Evolutionary conservation across 2,113 vertebrate species (phyloP), one percentile per base, ranked within the genome.

Genomic region (Leucoraja erinaceus): DNA sequence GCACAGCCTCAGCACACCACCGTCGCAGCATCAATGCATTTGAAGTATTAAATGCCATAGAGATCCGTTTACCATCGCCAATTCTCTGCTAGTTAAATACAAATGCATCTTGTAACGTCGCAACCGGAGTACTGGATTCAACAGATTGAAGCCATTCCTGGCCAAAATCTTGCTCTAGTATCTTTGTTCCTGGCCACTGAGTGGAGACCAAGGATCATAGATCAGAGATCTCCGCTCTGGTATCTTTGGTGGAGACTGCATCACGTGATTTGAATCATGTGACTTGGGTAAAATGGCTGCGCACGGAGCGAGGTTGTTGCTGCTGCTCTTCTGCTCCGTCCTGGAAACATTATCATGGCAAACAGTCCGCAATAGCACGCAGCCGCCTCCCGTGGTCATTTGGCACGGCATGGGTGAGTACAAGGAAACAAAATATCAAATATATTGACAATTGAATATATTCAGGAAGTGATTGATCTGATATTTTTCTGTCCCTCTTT

Each of bases 341-440:
- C 28, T 3, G 3, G 76, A 76, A 1, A 77, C 38, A 5, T 16
- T 75, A n/a, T 61, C 22, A 20, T 16, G n/a, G 22, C 54, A 31
- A 31, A 25, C 1, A 6, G 18, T 8, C 59, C 14, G 3, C 93
- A 54, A 25, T 9, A 0, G 59, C 93, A n/a, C 91, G 18, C 93
- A 83, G 93, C 93, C 94, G 94, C 94, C 4, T 0, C 98, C 98
- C 0, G 94, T 99, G 94, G 98, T 99, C 47, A 94, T 99, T 75
- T 99, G 98, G 98, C 98, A 99, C 79, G 98, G 98, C 83, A 99
- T 99, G 98, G 98, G 98, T 99, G 95, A 97, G 97, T 54, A 12
- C 1, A 11, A 16, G 25, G 54, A 54, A 4, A 0, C 63, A 31
- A 66, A 25, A 38, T 70, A 72, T 47, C 54, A 5, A 4, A 22